These are phyloP conservation scores for Isurus oxyrinchus DNA, from an alignment of 2,113 vertebrate species.

Conservation along the genomic window DNA sequence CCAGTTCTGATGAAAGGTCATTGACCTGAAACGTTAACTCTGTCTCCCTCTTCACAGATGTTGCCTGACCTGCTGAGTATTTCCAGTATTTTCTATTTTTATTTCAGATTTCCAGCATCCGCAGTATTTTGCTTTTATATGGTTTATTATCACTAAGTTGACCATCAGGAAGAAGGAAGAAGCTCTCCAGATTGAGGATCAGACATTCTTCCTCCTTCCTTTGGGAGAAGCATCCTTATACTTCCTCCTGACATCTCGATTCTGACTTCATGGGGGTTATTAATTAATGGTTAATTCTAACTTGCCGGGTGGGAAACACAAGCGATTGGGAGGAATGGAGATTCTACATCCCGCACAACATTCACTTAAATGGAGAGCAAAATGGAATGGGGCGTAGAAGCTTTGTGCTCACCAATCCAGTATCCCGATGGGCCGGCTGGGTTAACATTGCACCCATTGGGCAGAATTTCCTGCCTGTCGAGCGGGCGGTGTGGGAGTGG, in stretches of 20 bases:
- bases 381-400: not conserved
- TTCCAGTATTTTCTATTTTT: too few relatives aligned
- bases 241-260: not conserved
- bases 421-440: not conserved
- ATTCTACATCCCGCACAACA: not conserved
- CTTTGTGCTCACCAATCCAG: not conserved
- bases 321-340: too few relatives aligned
- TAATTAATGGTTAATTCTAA: not conserved
- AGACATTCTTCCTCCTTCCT: not conserved
- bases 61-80: too few relatives aligned
- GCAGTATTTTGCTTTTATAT: not conserved
- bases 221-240: not conserved
- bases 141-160: not conserved
- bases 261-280: not conserved
- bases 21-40: too few relatives aligned
- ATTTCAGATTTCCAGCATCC: too few relatives aligned
- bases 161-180: not conserved
- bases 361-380: not conserved
- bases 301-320: not conserved
- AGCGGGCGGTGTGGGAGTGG: too few relatives aligned
- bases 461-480: too few relatives aligned
- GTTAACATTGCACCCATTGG: not conserved
- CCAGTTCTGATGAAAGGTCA: too few relatives aligned
- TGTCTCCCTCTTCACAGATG: too few relatives aligned
- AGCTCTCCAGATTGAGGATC: not conserved